Conservation (phyloP, 1,140 invertebrate species). For the Diorhabda elongata region DNA sequence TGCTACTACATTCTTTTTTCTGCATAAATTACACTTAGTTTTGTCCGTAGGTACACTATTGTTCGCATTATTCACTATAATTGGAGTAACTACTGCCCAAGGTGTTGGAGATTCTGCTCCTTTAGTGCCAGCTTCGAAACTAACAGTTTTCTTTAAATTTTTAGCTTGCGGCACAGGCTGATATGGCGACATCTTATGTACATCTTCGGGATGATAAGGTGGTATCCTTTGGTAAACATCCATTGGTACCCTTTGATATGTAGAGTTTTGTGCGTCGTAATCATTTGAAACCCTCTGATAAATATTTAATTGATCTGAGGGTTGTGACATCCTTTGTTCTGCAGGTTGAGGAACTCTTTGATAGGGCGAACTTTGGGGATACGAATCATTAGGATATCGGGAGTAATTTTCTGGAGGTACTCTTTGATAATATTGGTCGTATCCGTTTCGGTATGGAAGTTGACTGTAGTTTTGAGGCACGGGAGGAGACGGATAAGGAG, state of each 20-base stretch:
- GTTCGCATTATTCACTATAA: constrained; percentile 45
- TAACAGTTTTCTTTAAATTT: constrained; percentile 60
- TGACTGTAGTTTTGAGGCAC: constrained; percentile 26
- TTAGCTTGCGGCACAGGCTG: constrained; percentile 43
- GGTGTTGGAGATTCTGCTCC: constrained; percentile 55
- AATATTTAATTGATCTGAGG: constrained; percentile 11
- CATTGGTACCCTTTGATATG: constrained; percentile 8
- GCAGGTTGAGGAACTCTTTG: constrained; percentile 35
- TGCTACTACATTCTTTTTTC: constrained; percentile 72
- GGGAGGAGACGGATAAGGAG: constrained; percentile 37
- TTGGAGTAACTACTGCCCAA: constrained; percentile 46
- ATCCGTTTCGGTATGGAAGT: constrained; percentile 16
- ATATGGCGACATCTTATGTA: constrained; percentile 25
- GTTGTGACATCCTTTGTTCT: constrained; percentile 19
- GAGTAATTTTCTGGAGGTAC: constrained; percentile 23
- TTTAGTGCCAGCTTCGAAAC: constrained; percentile 64
- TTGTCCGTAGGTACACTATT: constrained; percentile 44
- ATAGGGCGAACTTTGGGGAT: constrained; percentile 26
- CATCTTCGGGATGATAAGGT: constrained; percentile 29
- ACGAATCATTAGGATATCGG: constrained; percentile 21
- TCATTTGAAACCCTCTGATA: constrained; percentile 40
- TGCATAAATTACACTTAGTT: constrained; percentile 73
- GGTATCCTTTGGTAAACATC: constrained; percentile 38
- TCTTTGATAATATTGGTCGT: constrained; percentile 20
- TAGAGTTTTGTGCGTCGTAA: neutral